phyloP scores from a whole-genome alignment of 2,888 invertebrate species.

The Andrena minutula region DNA sequence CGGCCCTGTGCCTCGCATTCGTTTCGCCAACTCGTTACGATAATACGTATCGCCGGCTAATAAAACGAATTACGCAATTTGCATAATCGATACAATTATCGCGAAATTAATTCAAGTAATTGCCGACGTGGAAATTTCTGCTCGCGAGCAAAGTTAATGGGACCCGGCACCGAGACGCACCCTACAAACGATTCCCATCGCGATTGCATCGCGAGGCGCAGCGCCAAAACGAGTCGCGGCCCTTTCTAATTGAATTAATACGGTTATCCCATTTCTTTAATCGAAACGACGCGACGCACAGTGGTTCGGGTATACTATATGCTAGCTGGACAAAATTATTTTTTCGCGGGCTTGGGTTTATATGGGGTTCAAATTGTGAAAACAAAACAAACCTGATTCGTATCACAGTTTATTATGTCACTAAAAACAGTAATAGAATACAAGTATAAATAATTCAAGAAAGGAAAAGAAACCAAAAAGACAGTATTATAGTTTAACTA shows the following conservation, averaged over 20 bases:
- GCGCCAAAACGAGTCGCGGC: conserved; percentile 1
- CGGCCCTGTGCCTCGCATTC: background rate
- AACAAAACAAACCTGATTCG: too few relatives aligned
- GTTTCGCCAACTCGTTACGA: conserved; percentile 38
- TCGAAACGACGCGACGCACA: background rate
- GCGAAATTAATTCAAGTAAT: conserved; percentile 58
- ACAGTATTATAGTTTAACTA: too few relatives aligned
- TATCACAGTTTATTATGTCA: too few relatives aligned
- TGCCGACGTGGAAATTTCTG: conserved; percentile 54
- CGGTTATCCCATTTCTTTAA: background rate
- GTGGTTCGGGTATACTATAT: too few relatives aligned
- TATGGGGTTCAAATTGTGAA: too few relatives aligned
- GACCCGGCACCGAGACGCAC: conserved; percentile 6
- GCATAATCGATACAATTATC: conserved; percentile 57
- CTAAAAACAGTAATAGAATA: too few relatives aligned
- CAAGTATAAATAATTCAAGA: too few relatives aligned
- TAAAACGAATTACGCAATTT: conserved; percentile 57
- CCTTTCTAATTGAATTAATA: conserved; percentile 46
- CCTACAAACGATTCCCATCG: conserved; percentile 26
- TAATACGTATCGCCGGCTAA: conserved; percentile 50
- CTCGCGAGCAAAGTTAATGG: conserved; percentile 37
- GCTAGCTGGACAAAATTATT: too few relatives aligned
- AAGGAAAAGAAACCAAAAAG: too few relatives aligned
- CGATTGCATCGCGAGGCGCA: conserved; percentile 14
- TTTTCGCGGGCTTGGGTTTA: too few relatives aligned